These are phyloP conservation scores for Agrilus planipennis DNA, from an alignment of 1,140 invertebrate species.

Conservation along the genomic window DNA sequence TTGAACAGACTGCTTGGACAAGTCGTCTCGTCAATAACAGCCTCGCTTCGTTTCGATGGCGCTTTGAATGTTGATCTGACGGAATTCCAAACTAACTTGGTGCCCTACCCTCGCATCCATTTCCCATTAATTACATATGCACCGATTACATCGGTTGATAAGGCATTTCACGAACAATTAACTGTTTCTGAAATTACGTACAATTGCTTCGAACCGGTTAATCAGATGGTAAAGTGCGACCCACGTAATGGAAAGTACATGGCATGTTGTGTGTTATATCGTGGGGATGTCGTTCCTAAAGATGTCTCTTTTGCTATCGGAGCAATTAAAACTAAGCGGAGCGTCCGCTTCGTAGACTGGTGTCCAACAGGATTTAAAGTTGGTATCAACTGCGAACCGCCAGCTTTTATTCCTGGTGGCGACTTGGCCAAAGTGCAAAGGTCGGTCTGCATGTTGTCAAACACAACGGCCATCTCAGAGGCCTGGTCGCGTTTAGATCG, in stretches of 20 bases:
- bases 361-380: constrained; percentile 60
- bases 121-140: constrained; percentile 56
- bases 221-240: constrained; percentile 51
- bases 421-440: too few species aligned
- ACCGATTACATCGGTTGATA: constrained; percentile 45
- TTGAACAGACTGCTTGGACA: constrained; percentile 65
- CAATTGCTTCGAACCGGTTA: constrained; percentile 42
- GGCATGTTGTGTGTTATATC: constrained; percentile 49
- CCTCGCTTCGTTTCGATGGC: constrained; percentile 59
- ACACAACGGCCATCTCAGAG: too few species aligned
- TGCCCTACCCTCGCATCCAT: constrained; percentile 57
- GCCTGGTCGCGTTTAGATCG: too few species aligned
- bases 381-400: too few species aligned
- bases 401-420: too few species aligned
- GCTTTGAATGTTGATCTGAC: constrained; percentile 57
- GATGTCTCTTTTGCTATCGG: constrained; percentile 62
- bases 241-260: constrained; percentile 41
- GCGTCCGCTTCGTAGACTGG: constrained; percentile 58
- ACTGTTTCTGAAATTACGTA: constrained; percentile 40
- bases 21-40: constrained; percentile 49
- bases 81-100: constrained; percentile 55
- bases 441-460: too few species aligned
- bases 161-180: constrained; percentile 43
- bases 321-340: constrained; percentile 51
- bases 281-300: constrained; percentile 54